These are phyloP conservation scores for Aleiodes alternator DNA, from an alignment of 2,888 invertebrate genomes.

Conservation along the genomic window DNA sequence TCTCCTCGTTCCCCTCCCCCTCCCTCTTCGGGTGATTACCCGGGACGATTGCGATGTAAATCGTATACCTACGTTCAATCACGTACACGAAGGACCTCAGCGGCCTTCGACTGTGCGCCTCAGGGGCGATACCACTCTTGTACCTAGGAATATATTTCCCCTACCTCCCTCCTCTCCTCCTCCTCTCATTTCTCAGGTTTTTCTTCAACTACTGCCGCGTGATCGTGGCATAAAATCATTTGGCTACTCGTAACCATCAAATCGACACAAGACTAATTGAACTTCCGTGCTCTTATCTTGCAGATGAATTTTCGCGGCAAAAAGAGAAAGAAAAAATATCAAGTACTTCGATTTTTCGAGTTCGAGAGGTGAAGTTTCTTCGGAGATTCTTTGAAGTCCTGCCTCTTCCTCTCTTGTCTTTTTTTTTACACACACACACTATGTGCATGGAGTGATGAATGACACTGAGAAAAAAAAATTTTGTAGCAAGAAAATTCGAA, in stretches of 20 bases:
- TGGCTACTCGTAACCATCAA: conserved; percentile 40
- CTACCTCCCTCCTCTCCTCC: conserved; percentile 29
- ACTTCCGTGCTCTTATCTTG: conserved; percentile 41
- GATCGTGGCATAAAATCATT: conserved; percentile 51
- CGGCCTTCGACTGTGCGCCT: conserved; percentile 62
- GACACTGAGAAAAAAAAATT: too few relatives aligned
- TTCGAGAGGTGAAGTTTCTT: too few relatives aligned
- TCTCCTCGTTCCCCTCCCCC: conserved; percentile 38
- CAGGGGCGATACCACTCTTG: conserved; percentile 48
- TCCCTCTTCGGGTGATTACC: conserved; percentile 66
- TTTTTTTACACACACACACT: too few relatives aligned
- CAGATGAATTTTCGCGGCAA: background rate
- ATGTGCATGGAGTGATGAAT: too few relatives aligned
- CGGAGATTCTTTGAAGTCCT: too few relatives aligned
- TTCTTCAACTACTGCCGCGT: conserved; percentile 40
- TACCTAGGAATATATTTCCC: conserved; percentile 40
- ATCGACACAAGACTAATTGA: conserved; percentile 46
- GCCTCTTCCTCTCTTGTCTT: too few relatives aligned
- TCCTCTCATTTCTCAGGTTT: conserved; percentile 5
- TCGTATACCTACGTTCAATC: conserved; percentile 69
- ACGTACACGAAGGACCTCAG: conserved; percentile 63
- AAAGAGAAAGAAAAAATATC: background rate
- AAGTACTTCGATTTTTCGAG: background rate
- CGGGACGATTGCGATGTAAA: conserved; percentile 71
- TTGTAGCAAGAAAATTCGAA: too few relatives aligned